These are phyloP conservation scores for Venustoraphidia nigricollis DNA, from an alignment of 2,888 invertebrate genomes.

Conservation along the genomic window DNA sequence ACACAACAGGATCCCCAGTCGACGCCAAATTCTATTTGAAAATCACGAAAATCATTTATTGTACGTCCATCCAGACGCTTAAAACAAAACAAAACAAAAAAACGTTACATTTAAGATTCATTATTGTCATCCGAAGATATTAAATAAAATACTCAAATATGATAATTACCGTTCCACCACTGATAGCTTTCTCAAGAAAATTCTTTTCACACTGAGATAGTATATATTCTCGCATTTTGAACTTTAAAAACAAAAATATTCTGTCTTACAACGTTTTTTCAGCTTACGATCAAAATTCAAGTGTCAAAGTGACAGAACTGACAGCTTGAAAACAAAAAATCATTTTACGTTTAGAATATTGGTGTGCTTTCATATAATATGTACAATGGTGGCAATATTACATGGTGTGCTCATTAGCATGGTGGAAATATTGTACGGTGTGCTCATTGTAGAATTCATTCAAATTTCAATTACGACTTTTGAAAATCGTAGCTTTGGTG, in stretches of 20 bases:
- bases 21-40: slow-evolving; percentile 61
- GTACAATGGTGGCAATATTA: too few relatives aligned
- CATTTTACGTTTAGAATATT: too few relatives aligned
- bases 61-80: slow-evolving; percentile 69
- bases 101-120: neutral
- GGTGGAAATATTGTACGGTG: too few relatives aligned
- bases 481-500: too few relatives aligned
- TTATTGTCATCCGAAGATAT: neutral
- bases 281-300: too few relatives aligned
- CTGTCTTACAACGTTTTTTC: neutral
- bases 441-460: too few relatives aligned
- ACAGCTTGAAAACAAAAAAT: too few relatives aligned
- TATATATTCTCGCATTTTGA: slow-evolving; percentile 46
- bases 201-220: slow-evolving; percentile 56
- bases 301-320: too few relatives aligned
- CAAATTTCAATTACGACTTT: too few relatives aligned
- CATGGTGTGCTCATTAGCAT: too few relatives aligned
- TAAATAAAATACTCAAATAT: slow-evolving; percentile 7
- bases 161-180: slow-evolving; percentile 43
- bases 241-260: slow-evolving; percentile 9
- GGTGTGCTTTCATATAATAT: too few relatives aligned
- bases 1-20: slow-evolving; percentile 72
- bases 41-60: slow-evolving; percentile 53
- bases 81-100: slow-evolving; percentile 16
- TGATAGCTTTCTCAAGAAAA: slow-evolving; percentile 48